Base-by-base conservation (phyloP, 2,113 vertebrate species). In the Hoplias malabaricus region DNA sequence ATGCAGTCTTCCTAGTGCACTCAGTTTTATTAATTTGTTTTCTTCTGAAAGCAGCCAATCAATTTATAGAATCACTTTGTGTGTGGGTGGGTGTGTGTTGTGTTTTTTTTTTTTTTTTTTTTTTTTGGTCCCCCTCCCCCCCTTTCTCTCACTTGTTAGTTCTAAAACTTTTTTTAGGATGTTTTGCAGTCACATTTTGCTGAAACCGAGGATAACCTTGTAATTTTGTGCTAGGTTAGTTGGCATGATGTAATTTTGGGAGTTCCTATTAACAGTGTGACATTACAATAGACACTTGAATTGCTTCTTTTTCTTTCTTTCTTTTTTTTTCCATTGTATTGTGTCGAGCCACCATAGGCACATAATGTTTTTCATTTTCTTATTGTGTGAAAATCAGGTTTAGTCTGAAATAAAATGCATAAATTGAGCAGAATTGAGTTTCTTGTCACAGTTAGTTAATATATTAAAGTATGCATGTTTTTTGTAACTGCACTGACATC, bases 181-280 rank as follows among this genome's bases (percentile, higher is more conserved):
- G 90, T 70, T 90, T 91, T 88, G 85, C 89, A 88, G 93, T 94
- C 92, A 93, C 90, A 92, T 94, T 94, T 95, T 95, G 94, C 94
- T 95, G 91, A 91, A 83, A 85, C 84, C 29, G 79, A 81, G 67
- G 90, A 82, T 81, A 84, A 87, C 68, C 81, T 86, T 84, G 83
- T 85, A 78, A 80, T 91, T 91, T 88, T 93, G 90, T 94, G 88
- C 92, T 93, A 90, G 91, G 93, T 90, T 92, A 93, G 93, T 92
- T 89, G 61, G 88, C 91, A 91, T 92, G 84, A 81, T 86, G 90
- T 92, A 89, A 89, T 87, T 90, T 91, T 88, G 87, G 90, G 86
- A 90, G 90, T 93, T 85, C 84, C 75, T 87, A 86, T 72, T 92
- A 91, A 87, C 88, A 86, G 86, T 88, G 90, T 91, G 90, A 88